phyloP scores from a whole-genome alignment of 1,140 invertebrate species.

The Artemia franciscana region DNA sequence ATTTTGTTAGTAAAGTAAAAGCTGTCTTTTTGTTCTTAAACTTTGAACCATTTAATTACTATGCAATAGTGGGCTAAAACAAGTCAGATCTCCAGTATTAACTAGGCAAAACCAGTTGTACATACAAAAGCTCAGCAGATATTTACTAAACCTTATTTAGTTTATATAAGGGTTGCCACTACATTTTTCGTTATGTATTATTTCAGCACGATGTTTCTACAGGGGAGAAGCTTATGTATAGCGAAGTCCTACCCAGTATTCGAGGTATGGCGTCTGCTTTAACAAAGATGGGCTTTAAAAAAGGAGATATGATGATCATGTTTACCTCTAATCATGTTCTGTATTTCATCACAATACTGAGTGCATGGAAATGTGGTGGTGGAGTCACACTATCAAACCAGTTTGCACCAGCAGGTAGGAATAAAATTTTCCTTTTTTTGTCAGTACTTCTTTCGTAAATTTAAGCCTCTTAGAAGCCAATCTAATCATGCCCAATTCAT shows the following conservation, averaged over 20 bases:
- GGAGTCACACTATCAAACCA: neutral
- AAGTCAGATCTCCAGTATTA: neutral
- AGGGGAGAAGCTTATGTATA: neutral
- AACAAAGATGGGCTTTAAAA: neutral
- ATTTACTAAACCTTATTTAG: neutral
- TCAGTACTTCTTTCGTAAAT: neutral
- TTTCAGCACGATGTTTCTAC: neutral
- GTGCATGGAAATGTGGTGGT: neutral
- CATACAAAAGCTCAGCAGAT: neutral
- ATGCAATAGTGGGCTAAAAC: neutral
- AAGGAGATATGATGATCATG: neutral
- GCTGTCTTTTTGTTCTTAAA: neutral
- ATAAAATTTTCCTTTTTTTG: neutral
- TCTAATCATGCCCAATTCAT: no score
- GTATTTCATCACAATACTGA: neutral
- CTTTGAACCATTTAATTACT: neutral
- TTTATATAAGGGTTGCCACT: neutral
- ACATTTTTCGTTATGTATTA: neutral
- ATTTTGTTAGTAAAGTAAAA: neutral
- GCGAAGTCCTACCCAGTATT: neutral
- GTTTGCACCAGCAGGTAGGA: neutral
- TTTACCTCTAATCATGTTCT: neutral
- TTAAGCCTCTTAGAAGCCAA: no score
- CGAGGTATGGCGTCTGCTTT: neutral
- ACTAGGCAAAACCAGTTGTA: neutral